Percentiles rank a stretch among this genome's conserved stretches.
phyloP scores from a whole-genome alignment of 2,888 invertebrate genomes.

The Spisula subtruncata region DNA sequence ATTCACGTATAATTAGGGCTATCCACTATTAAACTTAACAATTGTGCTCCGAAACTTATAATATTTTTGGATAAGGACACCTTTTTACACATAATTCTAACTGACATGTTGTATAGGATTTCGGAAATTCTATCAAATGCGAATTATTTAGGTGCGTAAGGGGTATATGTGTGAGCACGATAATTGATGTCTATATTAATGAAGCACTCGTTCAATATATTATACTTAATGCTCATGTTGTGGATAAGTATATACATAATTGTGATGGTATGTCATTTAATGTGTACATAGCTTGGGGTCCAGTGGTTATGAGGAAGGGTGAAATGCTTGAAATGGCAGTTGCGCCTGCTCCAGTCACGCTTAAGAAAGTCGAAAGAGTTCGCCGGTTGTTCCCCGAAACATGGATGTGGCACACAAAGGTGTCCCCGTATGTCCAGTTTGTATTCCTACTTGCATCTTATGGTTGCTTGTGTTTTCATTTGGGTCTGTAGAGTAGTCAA shows the following conservation, averaged over 20 bases:
- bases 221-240: neutral
- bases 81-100: neutral
- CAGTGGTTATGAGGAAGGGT: conserved; percentile 47
- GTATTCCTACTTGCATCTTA: neutral
- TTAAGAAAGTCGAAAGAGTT: conserved; percentile 23
- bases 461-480: neutral
- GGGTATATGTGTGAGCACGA: too few species aligned
- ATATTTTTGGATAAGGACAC: neutral
- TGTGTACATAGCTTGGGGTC: neutral
- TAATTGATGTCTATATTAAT: too few species aligned
- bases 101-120: neutral
- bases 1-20: neutral
- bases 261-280: neutral
- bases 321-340: conserved; percentile 24
- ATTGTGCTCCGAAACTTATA: neutral
- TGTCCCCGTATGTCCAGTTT: conserved; percentile 20
- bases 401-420: conserved; percentile 36
- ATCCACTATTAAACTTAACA: too few species aligned
- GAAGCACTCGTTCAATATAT: too few species aligned
- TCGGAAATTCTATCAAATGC: too few species aligned
- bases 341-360: neutral
- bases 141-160: too few species aligned
- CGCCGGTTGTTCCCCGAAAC: conserved; percentile 50
- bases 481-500: neutral
- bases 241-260: neutral